Base-by-base conservation (phyloP, 2,888 invertebrate genomes). In the Leptinotarsa rubiginosa region DNA sequence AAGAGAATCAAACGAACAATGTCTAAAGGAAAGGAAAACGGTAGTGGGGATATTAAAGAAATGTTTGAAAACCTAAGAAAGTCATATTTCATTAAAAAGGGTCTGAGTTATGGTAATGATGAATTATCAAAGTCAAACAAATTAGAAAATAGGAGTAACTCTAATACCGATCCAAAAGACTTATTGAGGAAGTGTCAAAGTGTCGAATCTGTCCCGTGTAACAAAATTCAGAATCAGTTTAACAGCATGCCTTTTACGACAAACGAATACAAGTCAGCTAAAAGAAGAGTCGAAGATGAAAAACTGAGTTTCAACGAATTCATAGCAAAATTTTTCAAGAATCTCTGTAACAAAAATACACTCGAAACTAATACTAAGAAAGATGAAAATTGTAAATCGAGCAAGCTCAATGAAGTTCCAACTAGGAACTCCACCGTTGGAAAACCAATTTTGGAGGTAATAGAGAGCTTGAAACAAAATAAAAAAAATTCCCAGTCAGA, bases 281-380 rank as follows among this genome's bases (percentile, higher is more conserved):
- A 50, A 22, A 47, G 18, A 52, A 67, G 18, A 50, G 25, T 50
- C 4, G 13, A n/a, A 49, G 31, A 50, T 50, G 49, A 4, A 50
- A 54, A 68, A 59, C 20, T 56, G 7, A 52, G 56, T 47, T 54
- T 69, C 7, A 52, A 69, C 10, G 41, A 69, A 69, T 69, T 69
- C 4, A 47, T 56, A n/a, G 16, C 41, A 20, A 47, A 22, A 15
- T 47, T 69, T 47, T 16, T 41, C 16, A 56, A 56, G 16, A 56
- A 69, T 41, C 41, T 69, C 5, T 7, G 22, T 10, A 22, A 41
- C 5, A 59, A 69, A 69, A 18, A 59, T 12, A 18, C n/a, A 41
- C 5, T 4, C 1, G 10, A 56, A 18, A 56, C 20, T 31, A 16
- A 18, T 15, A 47, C 69, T 47, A 18, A 59, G 41, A 13, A 50